Percentiles rank a stretch among this genome's conserved stretches.
Evolutionary conservation across 2,797 vertebrate species (phyloP).

Genomic region (Sebastes umbrosus): DNA sequence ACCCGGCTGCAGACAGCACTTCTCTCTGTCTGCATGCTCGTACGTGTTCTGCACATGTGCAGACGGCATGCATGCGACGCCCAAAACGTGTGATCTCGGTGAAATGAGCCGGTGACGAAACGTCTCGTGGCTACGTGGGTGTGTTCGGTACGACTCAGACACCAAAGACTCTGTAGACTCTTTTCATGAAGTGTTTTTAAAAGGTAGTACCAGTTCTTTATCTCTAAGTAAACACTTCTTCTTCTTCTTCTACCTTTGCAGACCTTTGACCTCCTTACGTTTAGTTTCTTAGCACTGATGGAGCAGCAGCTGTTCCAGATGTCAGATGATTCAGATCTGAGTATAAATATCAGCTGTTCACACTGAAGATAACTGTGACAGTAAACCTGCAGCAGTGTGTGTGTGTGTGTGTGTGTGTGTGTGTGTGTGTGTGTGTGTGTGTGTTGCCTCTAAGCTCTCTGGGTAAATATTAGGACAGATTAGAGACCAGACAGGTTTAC

Average conservation of each 20-base stretch:
- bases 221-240: background rate
- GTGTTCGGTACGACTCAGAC: too few relatives aligned
- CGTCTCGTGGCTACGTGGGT: background rate
- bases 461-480: slow-evolving; percentile 20
- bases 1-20: background rate
- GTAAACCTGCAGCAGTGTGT: background rate
- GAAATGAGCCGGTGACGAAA: background rate
- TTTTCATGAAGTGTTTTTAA: background rate
- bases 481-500: background rate
- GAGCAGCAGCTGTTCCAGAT: background rate
- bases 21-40: too few relatives aligned
- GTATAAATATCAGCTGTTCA: background rate
- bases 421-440: background rate
- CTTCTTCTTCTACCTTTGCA: background rate
- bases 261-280: slow-evolving; percentile 4
- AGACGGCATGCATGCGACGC: too few relatives aligned
- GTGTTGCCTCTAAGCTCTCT: background rate
- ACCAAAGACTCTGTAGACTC: background rate
- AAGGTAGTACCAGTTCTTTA: background rate
- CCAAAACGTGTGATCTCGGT: too few relatives aligned
- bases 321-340: background rate
- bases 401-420: background rate
- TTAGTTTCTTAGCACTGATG: background rate
- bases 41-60: background rate
- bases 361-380: background rate